A percentile compares a stretch with the other conserved stretches of the same genome.
These are phyloP conservation scores for Beroe ovata DNA, from an alignment of 37 sponge, comb jelly and placozoan genomes.

Conservation along the genomic window DNA sequence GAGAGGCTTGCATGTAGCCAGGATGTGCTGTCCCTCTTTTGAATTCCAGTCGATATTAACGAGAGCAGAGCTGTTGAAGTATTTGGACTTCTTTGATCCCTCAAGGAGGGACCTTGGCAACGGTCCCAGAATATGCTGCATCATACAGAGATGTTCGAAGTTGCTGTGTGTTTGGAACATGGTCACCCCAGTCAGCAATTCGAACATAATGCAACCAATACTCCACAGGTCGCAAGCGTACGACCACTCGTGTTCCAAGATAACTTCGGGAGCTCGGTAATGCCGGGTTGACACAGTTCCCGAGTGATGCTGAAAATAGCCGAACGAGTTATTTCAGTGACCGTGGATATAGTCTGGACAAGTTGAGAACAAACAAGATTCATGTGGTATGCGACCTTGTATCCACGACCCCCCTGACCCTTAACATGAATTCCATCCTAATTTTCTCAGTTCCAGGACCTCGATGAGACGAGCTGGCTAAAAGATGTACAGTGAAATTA, in stretches of 20 bases:
- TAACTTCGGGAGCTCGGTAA: conserved; percentile 75
- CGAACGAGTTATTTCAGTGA: too few species aligned
- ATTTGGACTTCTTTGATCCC: conserved; percentile 65
- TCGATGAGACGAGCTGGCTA: too few species aligned
- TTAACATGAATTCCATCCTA: too few species aligned
- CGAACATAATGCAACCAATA: conserved; percentile 98
- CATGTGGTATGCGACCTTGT: too few species aligned
- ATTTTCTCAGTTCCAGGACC: too few species aligned
- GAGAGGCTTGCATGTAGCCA: conserved; percentile 25
- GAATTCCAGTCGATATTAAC: conserved; percentile 65
- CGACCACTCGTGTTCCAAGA: conserved; percentile 89
- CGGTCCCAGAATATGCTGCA: conserved; percentile 91
- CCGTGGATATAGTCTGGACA: too few species aligned
- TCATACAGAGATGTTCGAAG: conserved; percentile 96
- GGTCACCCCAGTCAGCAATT: conserved; percentile 93
- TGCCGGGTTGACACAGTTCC: conserved; percentile 96
- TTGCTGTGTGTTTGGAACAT: conserved; percentile 96
- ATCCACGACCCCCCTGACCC: too few species aligned
- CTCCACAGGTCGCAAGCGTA: conserved; percentile 99
- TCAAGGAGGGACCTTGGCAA: conserved; percentile 77
- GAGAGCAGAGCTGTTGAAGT: conserved; percentile 54
- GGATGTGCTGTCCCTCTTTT: conserved; percentile 16
- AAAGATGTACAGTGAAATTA: too few species aligned
- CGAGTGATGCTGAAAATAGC: conserved; percentile 77
- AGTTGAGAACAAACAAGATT: too few species aligned